Percentiles rank a stretch among this genome's conserved stretches.
Conservation (phyloP, 2,888 invertebrate genomes). For the Ormyrus nitidulus region DNA sequence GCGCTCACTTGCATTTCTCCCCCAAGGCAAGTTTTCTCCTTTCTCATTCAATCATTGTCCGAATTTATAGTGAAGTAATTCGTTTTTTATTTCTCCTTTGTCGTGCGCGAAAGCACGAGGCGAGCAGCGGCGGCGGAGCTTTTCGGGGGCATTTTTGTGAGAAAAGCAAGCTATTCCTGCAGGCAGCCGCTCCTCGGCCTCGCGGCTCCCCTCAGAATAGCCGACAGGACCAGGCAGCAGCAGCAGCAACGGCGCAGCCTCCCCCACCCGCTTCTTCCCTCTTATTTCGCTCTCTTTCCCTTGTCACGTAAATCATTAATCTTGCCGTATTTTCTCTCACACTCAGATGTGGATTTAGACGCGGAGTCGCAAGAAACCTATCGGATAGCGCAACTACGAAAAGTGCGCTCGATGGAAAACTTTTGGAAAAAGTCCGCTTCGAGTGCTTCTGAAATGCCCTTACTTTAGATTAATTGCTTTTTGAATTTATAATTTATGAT, state of each 20-base stretch:
- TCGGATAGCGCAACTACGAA: slow-evolving; percentile 52
- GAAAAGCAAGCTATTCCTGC: slow-evolving; percentile 69
- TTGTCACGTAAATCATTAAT: slow-evolving; percentile 75
- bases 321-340: slow-evolving; percentile 74
- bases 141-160: slow-evolving; percentile 59
- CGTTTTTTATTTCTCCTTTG: slow-evolving; percentile 56
- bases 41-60: slow-evolving; percentile 53
- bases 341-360: slow-evolving; percentile 75
- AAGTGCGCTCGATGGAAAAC: slow-evolving; percentile 48
- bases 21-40: slow-evolving; percentile 32
- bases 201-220: slow-evolving; percentile 61
- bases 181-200: slow-evolving; percentile 57
- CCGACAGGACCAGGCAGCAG: slow-evolving; percentile 60
- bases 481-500: too few relatives aligned
- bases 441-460: too few relatives aligned
- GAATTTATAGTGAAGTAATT: slow-evolving; percentile 54
- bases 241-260: slow-evolving; percentile 37
- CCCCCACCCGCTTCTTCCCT: slow-evolving; percentile 57
- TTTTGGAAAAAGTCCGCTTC: too few relatives aligned
- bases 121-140: slow-evolving; percentile 35
- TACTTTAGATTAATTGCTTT: too few relatives aligned
- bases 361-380: slow-evolving; percentile 68
- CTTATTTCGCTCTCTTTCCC: slow-evolving; percentile 66
- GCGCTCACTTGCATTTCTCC: slow-evolving; percentile 6
- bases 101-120: slow-evolving; percentile 41